Conservation (phyloP, 2,888 invertebrate genomes). For the Thereva nobilitata region DNA sequence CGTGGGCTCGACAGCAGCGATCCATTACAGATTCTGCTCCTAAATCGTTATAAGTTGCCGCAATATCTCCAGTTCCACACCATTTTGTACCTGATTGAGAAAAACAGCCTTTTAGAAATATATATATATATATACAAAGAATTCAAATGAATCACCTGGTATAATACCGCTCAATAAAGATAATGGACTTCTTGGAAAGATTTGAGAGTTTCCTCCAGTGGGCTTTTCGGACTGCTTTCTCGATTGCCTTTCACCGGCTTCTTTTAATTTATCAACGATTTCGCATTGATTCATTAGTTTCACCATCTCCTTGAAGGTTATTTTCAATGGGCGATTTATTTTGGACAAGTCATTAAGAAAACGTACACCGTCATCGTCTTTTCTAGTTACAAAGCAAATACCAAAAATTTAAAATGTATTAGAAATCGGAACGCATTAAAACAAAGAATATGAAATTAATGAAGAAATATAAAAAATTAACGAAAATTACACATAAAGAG, state of each 20-base stretch:
- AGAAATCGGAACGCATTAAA: background rate
- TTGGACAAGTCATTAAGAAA: constrained; percentile 67
- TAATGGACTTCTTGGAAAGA: constrained; percentile 68
- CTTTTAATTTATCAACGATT: constrained; percentile 61
- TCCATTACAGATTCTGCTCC: constrained; percentile 74
- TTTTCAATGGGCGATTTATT: constrained; percentile 67
- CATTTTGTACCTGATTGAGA: constrained; percentile 76
- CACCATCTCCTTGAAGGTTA: constrained; percentile 75
- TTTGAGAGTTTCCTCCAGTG: constrained; percentile 42
- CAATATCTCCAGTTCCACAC: constrained; percentile 91
- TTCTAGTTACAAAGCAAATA: constrained; percentile 58
- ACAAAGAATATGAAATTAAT: background rate
- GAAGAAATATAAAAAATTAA: no score
- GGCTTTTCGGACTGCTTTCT: constrained; percentile 12
- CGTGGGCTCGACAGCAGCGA: constrained; percentile 87
- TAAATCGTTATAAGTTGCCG: constrained; percentile 80
- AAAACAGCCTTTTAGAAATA: background rate
- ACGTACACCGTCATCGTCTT: constrained; percentile 69
- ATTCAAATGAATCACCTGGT: constrained; percentile 65
- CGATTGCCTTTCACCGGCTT: constrained; percentile 19
- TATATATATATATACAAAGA: background rate
- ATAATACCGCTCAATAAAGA: constrained; percentile 78
- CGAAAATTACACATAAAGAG: no score
- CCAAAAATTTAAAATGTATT: background rate
- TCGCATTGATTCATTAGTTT: constrained; percentile 81